Evolutionary conservation across 2,888 invertebrate species (phyloP), one percentile per base, ranked within the genome.

Genomic region (Diloba caeruleocephala): DNA sequence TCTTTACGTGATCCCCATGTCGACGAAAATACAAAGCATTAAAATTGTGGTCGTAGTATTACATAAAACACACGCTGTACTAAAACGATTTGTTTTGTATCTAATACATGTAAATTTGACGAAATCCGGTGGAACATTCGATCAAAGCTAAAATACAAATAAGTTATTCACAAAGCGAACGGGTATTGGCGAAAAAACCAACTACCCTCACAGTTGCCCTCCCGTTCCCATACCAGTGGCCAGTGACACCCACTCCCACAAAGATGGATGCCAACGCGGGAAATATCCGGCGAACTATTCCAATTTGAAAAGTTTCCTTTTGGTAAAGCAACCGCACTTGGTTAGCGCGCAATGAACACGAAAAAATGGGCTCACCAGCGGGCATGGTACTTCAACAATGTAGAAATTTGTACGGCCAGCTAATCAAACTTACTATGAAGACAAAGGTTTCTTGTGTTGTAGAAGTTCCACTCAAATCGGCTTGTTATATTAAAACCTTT

Each of bases 291-390:
- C 64, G 77, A 92, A 92, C 92, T 92, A 92, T 92, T 91, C 87
- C 90, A 90, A 91, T 91, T 90, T 89, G 73, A 81, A 85, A 91
- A 91, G 86, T 91, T 91, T 85, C 85, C 83, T 86, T 87, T 84
- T 81, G 79, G 78, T 80, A 74, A 81, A 82, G 80, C 83, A 80
- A 85, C 87, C 85, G 73, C 83, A 79, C 79, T 82, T 75, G 84
- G 75, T 71, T 78, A 70, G 72, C 58, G 76, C 69, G 78, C 81
- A 86, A 85, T 85, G 76, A 81, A 83, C 79, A 79, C 76, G 76
- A 84, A 86, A 87, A 80, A 83, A 80, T 71, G 66, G 37, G 45
- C 54, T 25, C 37, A 29, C 28, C 46, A 43, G 25, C 26, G 23
- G 17, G 31, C 34, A 49, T 50, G 41, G 50, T 43, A 46, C 64